phyloP scores from a whole-genome alignment of 2,888 invertebrate genomes.

The Phyllotreta striolata region DNA sequence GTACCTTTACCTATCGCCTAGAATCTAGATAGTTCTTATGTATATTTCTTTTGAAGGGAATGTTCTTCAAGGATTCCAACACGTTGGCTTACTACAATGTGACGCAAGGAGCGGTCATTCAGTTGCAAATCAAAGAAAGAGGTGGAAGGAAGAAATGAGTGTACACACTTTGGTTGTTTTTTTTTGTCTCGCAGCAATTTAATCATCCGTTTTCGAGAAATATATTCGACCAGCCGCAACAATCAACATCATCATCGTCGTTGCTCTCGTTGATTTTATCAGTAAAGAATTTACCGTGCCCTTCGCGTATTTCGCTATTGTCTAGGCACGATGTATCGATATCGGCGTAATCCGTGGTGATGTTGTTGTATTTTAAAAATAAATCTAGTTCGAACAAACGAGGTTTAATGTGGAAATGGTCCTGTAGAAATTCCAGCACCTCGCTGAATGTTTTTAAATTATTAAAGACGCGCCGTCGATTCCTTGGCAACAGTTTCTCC shows the following conservation, averaged over 20 bases:
- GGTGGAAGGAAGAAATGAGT: slow-evolving; percentile 95
- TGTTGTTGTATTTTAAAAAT: slow-evolving; percentile 45
- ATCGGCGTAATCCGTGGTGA: slow-evolving; percentile 49
- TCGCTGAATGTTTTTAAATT: slow-evolving; percentile 72
- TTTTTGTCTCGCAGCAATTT: slow-evolving; percentile 5
- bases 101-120: slow-evolving; percentile 81
- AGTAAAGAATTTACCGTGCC: slow-evolving; percentile 55
- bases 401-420: slow-evolving; percentile 65
- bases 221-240: slow-evolving; percentile 52
- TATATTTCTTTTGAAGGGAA: slow-evolving; percentile 77
- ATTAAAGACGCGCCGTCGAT: slow-evolving; percentile 81
- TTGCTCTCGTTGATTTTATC: slow-evolving; percentile 44
- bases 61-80: slow-evolving; percentile 98
- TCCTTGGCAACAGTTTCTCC: slow-evolving; percentile 78
- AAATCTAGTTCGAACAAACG: slow-evolving; percentile 50
- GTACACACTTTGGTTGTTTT: slow-evolving; percentile 3
- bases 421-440: slow-evolving; percentile 74
- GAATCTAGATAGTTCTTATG: too few species aligned
- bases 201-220: slow-evolving; percentile 53
- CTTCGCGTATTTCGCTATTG: slow-evolving; percentile 25
- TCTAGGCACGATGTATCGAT: slow-evolving; percentile 47
- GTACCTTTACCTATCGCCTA: too few species aligned
- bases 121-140: slow-evolving; percentile 94
- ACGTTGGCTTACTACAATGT: slow-evolving; percentile 96
- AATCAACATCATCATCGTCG: slow-evolving; percentile 22